phyloP scores from a whole-genome alignment of 2,113 vertebrate genomes.

The cat (Felis catus) region DNA sequence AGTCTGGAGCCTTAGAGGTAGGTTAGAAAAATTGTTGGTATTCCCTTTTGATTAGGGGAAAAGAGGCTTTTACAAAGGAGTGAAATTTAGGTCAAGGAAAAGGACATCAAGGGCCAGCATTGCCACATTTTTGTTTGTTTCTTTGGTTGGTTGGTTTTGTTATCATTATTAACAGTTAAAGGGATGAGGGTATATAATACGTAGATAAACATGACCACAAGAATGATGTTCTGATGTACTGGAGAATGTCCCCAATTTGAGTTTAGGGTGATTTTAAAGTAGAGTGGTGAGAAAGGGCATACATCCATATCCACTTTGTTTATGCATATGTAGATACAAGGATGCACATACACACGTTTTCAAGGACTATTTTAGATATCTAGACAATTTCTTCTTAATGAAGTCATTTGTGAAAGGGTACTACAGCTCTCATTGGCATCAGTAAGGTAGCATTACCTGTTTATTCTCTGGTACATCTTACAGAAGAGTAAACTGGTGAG shows the following conservation, averaged over 20 bases:
- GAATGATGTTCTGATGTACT: conserved; percentile 52
- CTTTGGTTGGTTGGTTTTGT: conserved; percentile 19
- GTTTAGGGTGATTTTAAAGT: conserved; percentile 46
- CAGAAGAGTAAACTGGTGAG: conserved; percentile 86
- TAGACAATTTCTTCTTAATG: conserved; percentile 79
- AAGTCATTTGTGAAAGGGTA: conserved; percentile 84
- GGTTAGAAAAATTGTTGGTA: background rate
- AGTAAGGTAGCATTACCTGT: conserved; percentile 86
- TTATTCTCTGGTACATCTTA: conserved; percentile 87
- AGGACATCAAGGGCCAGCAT: conserved; percentile 9
- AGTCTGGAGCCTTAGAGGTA: conserved; percentile 38
- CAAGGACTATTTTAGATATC: conserved; percentile 76
- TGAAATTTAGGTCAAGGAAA: conserved; percentile 32
- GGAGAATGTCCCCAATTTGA: conserved; percentile 43
- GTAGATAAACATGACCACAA: conserved; percentile 45
- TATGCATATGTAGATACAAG: conserved; percentile 83
- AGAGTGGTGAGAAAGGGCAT: conserved; percentile 76
- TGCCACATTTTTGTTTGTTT: background rate
- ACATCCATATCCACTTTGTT: conserved; percentile 82
- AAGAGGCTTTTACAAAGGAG: background rate
- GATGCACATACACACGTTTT: conserved; percentile 78
- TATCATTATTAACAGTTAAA: background rate
- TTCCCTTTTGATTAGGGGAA: background rate
- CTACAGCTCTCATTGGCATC: conserved; percentile 85
- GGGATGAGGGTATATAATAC: conserved; percentile 19